Percentiles rank a stretch among this genome's conserved stretches.
Evolutionary conservation across 2,888 invertebrate species (phyloP).

Genomic region (Prenolepis imparis): DNA sequence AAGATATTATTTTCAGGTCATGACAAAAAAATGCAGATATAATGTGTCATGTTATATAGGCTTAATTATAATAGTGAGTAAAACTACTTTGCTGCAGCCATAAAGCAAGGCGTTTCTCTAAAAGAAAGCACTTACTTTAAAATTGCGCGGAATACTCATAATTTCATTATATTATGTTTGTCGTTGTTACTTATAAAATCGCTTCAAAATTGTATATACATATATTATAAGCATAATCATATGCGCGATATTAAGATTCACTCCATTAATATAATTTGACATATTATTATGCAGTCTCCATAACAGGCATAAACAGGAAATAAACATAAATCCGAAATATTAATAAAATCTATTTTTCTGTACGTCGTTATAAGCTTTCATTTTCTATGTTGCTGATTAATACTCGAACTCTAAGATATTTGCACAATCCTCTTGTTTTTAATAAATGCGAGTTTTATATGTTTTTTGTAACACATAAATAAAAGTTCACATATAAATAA

Average conservation of each 20-base stretch:
- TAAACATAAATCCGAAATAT: slow-evolving; percentile 2
- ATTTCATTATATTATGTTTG: not conserved
- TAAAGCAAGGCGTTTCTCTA: not conserved
- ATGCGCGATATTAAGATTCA: not conserved
- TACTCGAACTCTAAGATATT: slow-evolving; percentile 68
- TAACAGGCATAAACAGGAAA: too few relatives aligned
- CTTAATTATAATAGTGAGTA: slow-evolving; percentile 69
- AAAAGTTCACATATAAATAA: not conserved
- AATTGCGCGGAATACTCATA: not conserved
- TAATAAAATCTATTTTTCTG: slow-evolving; percentile 62
- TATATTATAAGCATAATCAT: not conserved
- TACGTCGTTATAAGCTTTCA: slow-evolving; percentile 64
- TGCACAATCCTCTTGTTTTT: not conserved
- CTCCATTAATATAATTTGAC: slow-evolving; percentile 29
- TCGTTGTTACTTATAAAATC: not conserved
- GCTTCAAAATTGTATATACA: not conserved
- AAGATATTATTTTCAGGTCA: too few relatives aligned
- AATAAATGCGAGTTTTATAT: not conserved
- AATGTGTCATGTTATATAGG: too few relatives aligned
- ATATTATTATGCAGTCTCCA: slow-evolving; percentile 20
- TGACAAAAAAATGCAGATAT: too few relatives aligned
- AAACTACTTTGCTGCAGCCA: not conserved
- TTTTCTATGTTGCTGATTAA: slow-evolving; percentile 72
- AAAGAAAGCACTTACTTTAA: not conserved
- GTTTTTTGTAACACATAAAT: not conserved